Conservation (phyloP, 1,140 invertebrate genomes). For the Drosophila virilis region DNA sequence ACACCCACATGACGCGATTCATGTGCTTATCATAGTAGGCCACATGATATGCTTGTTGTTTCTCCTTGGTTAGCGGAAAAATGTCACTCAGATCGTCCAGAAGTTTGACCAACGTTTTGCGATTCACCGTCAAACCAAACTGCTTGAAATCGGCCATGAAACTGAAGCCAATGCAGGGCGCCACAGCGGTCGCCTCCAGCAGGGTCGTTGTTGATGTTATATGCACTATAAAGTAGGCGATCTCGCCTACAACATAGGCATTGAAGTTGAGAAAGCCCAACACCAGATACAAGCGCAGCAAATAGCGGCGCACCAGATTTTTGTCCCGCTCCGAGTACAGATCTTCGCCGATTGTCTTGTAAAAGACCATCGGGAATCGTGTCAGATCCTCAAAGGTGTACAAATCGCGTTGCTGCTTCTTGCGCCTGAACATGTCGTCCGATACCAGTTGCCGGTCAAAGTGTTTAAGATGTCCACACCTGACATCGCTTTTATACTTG, state of each 20-base stretch:
- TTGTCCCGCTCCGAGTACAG: conserved; percentile 62
- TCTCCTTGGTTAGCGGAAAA: conserved; percentile 45
- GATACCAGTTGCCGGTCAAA: background rate
- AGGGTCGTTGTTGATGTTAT: conserved; percentile 67
- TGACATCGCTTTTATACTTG: conserved; percentile 42
- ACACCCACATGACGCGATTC: conserved; percentile 66
- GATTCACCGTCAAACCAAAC: conserved; percentile 64
- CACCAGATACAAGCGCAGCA: conserved; percentile 56
- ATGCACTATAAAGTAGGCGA: conserved; percentile 70
- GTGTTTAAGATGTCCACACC: background rate
- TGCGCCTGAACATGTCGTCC: conserved; percentile 50
- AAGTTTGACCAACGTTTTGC: conserved; percentile 35
- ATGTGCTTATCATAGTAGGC: conserved; percentile 60
- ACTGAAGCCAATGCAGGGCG: conserved; percentile 71
- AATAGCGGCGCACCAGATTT: conserved; percentile 51
- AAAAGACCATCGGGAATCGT: conserved; percentile 60
- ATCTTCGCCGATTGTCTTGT: conserved; percentile 77
- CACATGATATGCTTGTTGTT: conserved; percentile 53
- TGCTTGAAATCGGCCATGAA: conserved; percentile 78
- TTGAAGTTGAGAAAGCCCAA: conserved; percentile 71
- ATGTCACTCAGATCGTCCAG: conserved; percentile 62
- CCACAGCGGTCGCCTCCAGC: conserved; percentile 69
- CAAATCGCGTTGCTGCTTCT: conserved; percentile 28
- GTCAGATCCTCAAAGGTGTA: conserved; percentile 67
- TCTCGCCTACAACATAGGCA: conserved; percentile 68